Percentiles rank a stretch among this genome's conserved stretches.
These are phyloP conservation scores for Orchestia grillus DNA, from an alignment of 1,140 invertebrate species.

Conservation along the genomic window DNA sequence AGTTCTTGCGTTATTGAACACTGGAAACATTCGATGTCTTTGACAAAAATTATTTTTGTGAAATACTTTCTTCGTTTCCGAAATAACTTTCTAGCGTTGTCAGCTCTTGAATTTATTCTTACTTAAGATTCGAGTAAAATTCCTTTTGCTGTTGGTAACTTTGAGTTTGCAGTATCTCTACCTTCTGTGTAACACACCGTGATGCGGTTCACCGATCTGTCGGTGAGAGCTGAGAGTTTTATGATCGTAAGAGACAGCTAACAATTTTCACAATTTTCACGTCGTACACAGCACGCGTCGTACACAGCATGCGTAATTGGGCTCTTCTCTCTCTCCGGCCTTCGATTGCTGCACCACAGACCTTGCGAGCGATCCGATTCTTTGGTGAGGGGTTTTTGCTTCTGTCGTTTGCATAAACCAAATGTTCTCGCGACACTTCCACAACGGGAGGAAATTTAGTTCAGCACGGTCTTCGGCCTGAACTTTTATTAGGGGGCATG, in stretches of 20 bases:
- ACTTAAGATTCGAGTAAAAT: no score
- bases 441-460: constrained; percentile 32
- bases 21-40: background rate
- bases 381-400: background rate
- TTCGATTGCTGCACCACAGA: background rate
- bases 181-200: background rate
- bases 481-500: constrained; percentile 41
- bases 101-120: no score
- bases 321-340: background rate
- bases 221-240: background rate
- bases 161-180: background rate
- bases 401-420: constrained; percentile 31
- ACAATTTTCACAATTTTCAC: background rate
- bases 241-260: background rate
- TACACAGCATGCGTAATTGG: background rate
- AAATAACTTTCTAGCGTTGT: no score
- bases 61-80: background rate
- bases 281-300: background rate
- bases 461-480: background rate
- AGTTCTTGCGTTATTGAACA: background rate
- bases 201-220: background rate
- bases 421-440: background rate
- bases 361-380: background rate
- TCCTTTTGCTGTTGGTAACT: background rate
- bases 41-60: background rate